Base-by-base conservation (phyloP, 2,888 invertebrate species). In the Drosophila paracracens region DNA sequence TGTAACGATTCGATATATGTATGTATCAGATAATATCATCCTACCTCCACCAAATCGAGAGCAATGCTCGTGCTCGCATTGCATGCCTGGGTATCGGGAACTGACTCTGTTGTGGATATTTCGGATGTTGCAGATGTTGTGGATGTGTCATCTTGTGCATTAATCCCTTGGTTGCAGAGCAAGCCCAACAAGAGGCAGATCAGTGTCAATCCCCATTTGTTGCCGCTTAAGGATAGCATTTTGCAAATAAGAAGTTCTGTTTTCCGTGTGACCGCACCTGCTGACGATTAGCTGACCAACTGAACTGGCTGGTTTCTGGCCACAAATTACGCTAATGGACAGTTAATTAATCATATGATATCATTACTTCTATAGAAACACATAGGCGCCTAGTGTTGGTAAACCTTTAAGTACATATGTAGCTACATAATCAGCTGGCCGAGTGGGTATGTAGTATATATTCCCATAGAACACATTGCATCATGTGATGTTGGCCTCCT, bases 311-410 rank as follows among this genome's bases (percentile, higher is more conserved):
- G 40, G 33, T 25, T n/a, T 10, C 53, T 31, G 11, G 25, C 13
- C 63, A 68, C 73, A 66, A 70, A 66, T 66, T 21, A 29, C 27
- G 27, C 51, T 73, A 65, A 77, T 71, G 53, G 63, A 54, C 29
- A 54, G 35, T 0, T 63, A 72, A 84, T 84, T 67, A 74, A 88
- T 84, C 84, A 84, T 66, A 36, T 82, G 64, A 68, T 85, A 88
- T 79, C 81, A 68, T 43, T 72, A 48, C 29, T 36, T 7, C 21
- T 69, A 72, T 81, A 76, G 70, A 51, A 36, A 27, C 5, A 40
- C n/a, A 13, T 27, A 10, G 6, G 0, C 6, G 7, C n/a, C 4
- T 56, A 63, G 74, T 77, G 77, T 64, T 74, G 76, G 33, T 29
- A 25, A 71, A 52, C 27, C 25, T 5, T 25, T 59, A 48, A 33